phyloP scores from a whole-genome alignment of 2,888 invertebrate species.

The Itoplectis maculator region DNA sequence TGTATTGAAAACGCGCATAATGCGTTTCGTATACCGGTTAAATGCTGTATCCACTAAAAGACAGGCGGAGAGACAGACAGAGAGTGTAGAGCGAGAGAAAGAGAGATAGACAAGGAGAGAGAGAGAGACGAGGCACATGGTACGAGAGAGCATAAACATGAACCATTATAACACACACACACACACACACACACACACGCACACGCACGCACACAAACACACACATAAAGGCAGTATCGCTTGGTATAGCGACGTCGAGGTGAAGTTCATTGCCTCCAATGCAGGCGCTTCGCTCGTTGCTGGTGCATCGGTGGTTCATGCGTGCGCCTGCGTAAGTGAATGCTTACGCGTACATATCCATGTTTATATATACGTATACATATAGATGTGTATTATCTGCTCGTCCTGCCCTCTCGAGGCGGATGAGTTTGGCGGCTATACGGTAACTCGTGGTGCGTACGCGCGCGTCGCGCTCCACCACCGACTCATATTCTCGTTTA shows the following conservation, averaged over 20 bases:
- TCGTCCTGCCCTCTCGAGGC: neutral
- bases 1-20: constrained; percentile 69
- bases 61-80: constrained; percentile 22
- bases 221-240: constrained; percentile 81
- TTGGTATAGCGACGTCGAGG: constrained; percentile 77
- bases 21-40: constrained; percentile 68
- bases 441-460: constrained; percentile 52
- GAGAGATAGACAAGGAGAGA: constrained; percentile 45
- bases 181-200: too few relatives aligned
- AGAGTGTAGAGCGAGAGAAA: constrained; percentile 23
- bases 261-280: constrained; percentile 84
- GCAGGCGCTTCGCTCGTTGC: constrained; percentile 68
- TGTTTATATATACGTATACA: constrained; percentile 19
- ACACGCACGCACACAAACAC: too few relatives aligned
- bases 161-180: too few relatives aligned
- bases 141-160: constrained; percentile 80
- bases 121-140: constrained; percentile 55
- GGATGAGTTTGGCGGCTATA: constrained; percentile 13
- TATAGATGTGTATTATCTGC: constrained; percentile 5
- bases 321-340: constrained; percentile 62
- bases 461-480: constrained; percentile 57
- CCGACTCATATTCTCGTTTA: constrained; percentile 49
- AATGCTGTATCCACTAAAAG: constrained; percentile 59
- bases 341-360: constrained; percentile 52
- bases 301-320: constrained; percentile 53